Base-by-base conservation (phyloP, 2,113 vertebrate species). In the Aepyceros melampus region DNA sequence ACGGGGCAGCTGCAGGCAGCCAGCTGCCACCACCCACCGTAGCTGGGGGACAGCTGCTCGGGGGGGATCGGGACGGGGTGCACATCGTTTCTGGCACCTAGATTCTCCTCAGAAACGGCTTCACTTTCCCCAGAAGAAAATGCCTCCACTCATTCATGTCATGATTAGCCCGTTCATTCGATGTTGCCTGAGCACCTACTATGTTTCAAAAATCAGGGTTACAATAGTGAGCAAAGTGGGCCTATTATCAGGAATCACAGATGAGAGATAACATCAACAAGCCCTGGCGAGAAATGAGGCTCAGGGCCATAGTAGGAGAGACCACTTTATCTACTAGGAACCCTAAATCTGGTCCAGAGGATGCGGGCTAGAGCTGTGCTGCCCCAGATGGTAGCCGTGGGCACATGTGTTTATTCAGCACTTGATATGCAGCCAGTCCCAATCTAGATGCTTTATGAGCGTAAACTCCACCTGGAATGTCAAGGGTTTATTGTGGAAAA, bases 391-490 rank as follows among this genome's bases (percentile, higher is more conserved):
- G 71, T 13, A 3, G 40, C 74, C 82, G 11, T 6, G 13, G n/a
- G 1, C n/a, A 11, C 9, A 0, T 1, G 2, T 0, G 36, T 5
- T 19, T 23, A 14, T 14, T 1, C 14, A 76, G 27, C 12, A 10
- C 40, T 47, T 29, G 40, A 5, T 14, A 9, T 7, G n/a, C 0
- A 36, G 2, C 58, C 13, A 1, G 8, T 47, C 43, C 29, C 64
- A 25, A 3, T 1, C 13, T 29, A 60, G 17, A 8, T 3, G 31
- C 10, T 27, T 13, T 0, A 2, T 21, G 1, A 19, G 5, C 27
- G 5, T 12, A 17, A 67, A 23, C 71, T 7, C 15, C 27, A 11
- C 16, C 31, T 31, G 55, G 23, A 81, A 25, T n/a, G 60, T 40
- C 56, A 10, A 12, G 47, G 45, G 25, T 36, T 8, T 12, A 14